phyloP scores from a whole-genome alignment of 1,140 invertebrate species.

The Proales similis region DNA sequence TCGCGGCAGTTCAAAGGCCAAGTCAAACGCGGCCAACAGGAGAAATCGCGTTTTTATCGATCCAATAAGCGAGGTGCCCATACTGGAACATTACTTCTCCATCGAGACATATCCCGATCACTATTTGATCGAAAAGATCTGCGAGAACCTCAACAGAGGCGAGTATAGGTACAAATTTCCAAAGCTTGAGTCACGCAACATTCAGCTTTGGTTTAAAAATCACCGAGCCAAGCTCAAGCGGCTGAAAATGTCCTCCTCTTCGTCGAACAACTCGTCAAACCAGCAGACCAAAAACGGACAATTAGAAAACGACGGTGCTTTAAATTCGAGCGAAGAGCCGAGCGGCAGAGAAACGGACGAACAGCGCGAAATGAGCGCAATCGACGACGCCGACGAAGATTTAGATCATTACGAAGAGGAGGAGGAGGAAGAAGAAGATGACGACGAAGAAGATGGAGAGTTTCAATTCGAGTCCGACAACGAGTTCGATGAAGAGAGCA shows the following conservation, averaged over 20 bases:
- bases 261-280: constrained; percentile 20
- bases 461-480: no score
- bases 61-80: constrained; percentile 90
- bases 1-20: no score
- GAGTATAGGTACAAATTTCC: constrained; percentile 88
- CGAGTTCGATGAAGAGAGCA: no score
- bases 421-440: no score
- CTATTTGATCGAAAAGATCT: constrained; percentile 76
- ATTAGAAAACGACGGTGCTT: no score
- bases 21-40: constrained; percentile 49
- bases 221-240: constrained; percentile 86
- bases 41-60: constrained; percentile 97
- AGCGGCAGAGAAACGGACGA: no score
- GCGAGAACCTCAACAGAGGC: constrained; percentile 83
- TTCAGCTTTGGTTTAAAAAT: constrained; percentile 87
- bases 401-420: no score
- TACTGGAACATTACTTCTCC: constrained; percentile 91
- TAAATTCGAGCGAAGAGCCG: no score
- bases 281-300: no score
- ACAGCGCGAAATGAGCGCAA: no score
- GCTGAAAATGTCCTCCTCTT: constrained; percentile 10
- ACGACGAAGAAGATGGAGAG: no score
- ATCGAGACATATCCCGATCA: constrained; percentile 72
- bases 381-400: no score
- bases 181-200: constrained; percentile 88